phyloP scores from a whole-genome alignment of 2,113 vertebrate species.

The Muntiacus muntjak region DNA sequence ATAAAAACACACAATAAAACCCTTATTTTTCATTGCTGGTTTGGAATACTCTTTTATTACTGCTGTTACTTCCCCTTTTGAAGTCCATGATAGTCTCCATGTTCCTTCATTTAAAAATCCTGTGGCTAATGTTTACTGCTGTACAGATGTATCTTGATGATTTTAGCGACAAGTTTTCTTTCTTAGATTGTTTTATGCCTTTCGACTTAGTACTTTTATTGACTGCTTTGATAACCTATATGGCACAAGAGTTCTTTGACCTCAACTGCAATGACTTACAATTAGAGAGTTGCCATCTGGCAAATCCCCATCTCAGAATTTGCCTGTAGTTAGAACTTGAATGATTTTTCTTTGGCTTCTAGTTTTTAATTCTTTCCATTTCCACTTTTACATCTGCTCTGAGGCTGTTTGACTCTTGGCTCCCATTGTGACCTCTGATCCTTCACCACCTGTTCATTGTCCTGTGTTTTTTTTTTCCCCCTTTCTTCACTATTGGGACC shows the following conservation, averaged over 20 bases:
- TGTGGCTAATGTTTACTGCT: neutral
- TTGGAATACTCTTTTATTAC: neutral
- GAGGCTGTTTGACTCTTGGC: neutral
- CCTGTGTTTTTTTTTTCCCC: neutral
- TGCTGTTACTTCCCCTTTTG: neutral
- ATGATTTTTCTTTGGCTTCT: neutral
- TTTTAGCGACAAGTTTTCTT: neutral
- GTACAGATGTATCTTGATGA: neutral
- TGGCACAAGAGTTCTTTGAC: neutral
- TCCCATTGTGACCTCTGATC: slow-evolving; percentile 30
- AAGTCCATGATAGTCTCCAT: neutral
- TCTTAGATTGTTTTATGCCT: neutral
- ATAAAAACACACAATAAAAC: neutral
- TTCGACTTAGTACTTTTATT: neutral
- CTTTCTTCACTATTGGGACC: neutral
- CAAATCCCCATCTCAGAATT: neutral
- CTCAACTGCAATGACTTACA: neutral
- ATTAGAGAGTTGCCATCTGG: neutral
- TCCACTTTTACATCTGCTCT: neutral
- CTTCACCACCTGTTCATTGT: slow-evolving; percentile 41
- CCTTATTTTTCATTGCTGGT: neutral
- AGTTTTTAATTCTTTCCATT: neutral
- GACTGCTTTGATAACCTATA: neutral
- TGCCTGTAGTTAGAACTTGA: neutral
- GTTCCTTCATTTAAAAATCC: neutral